Conservation (phyloP, 2,888 invertebrate species). For the Drosophila nigricruria region DNA sequence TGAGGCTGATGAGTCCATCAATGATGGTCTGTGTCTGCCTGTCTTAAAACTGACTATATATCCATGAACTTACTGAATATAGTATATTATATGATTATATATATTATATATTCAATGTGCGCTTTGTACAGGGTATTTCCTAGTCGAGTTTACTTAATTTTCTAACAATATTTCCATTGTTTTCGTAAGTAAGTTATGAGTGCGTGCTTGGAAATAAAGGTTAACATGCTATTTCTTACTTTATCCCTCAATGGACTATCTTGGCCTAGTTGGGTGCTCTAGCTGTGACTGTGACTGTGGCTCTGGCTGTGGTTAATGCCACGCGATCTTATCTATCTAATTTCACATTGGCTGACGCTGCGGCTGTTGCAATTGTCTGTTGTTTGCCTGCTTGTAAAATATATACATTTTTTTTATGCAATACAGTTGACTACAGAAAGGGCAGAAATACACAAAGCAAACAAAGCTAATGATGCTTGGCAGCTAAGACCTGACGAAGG, state of each 20-base stretch:
- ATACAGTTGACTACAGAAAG: constrained; percentile 19
- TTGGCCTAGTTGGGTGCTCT: constrained; percentile 2
- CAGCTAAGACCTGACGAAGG: neutral
- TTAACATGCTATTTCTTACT: neutral
- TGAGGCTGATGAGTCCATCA: too few species aligned
- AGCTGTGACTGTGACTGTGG: neutral
- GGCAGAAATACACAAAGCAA: neutral
- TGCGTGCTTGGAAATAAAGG: neutral
- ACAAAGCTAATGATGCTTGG: constrained; percentile 16
- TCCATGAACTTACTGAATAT: neutral
- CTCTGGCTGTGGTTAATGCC: constrained; percentile 4
- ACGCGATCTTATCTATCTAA: constrained; percentile 34
- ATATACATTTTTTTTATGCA: constrained; percentile 30
- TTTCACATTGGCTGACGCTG: constrained; percentile 27
- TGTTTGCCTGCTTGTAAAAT: constrained; percentile 33
- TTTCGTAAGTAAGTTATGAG: neutral
- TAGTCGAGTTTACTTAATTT: neutral
- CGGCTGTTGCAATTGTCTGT: constrained; percentile 48
- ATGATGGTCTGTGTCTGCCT: too few species aligned
- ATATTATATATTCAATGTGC: neutral
- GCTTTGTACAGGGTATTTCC: neutral
- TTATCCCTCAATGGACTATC: neutral
- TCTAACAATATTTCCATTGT: neutral
- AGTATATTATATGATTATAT: neutral
- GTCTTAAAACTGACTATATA: neutral